Base-by-base conservation (phyloP, 37 sponge, comb jelly and placozoan species). In the Geodia barretti region DNA sequence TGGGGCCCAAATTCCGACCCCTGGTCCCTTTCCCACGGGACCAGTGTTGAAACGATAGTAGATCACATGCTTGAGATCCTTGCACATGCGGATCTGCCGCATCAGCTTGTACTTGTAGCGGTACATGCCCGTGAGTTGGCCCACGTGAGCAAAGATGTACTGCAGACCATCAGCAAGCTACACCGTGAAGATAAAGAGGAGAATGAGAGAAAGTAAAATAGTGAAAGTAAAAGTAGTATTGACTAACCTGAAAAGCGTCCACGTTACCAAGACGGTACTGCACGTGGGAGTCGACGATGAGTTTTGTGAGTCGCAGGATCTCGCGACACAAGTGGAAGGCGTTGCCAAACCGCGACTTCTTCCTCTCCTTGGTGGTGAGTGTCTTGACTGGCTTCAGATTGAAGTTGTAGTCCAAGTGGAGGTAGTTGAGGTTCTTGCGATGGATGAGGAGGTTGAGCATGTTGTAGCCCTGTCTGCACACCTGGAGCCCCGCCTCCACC, bases 41-140 rank as follows among this genome's bases (percentile, higher is more conserved):
- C 99, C 99, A 41, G 99, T 98, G 72, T 98, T 98, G 85, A 98
- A 98, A 35, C 99, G 84, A 78, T 98, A 98, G 92, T 98, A 98
- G 79, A 98, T 98, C 74, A 98, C 93, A 63, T 98, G 99, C 80
- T 98, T 98, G 65, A 98, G 92, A 68, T 98, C 99, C 83, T 98
- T 98, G 82, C 99, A 98, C 99, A 98, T 96, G 23, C 99, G 62
- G 47, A 98, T 98, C 86, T 98, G 99, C 63, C 99, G 79, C 99
- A 98, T 98, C 76, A 98, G 88, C 72, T 98, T 98, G 90, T 98
- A 98, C 95, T 98, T 98, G 97, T 98, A 98, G 32, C 99, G 97
- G 78, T 98, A 98, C 99, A 98, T 98, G 8, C 99, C 99, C 39
- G 99, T 98, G 76, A 98, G 91, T 90, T 98, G 99, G 0, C 99